These are phyloP conservation scores for Trimorus sp. DNA, from an alignment of 2,888 invertebrate species.

Conservation along the genomic window DNA sequence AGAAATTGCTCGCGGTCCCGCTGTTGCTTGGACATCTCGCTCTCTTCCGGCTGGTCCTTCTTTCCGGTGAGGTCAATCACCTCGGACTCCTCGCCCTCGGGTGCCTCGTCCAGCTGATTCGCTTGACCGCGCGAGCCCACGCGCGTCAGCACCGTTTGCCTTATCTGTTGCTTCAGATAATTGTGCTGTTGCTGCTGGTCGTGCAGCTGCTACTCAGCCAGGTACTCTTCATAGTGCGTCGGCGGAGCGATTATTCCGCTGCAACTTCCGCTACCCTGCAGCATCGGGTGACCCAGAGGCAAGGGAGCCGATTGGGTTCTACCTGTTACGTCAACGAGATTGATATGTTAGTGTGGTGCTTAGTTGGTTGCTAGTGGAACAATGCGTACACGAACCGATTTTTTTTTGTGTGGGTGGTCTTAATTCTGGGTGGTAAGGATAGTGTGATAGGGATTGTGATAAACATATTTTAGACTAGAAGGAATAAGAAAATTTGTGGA, in stretches of 20 bases:
- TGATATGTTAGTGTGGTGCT: neutral
- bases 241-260: conserved; percentile 82
- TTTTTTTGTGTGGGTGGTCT: conserved; percentile 2
- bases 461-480: no score
- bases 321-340: conserved; percentile 81
- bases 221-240: conserved; percentile 83
- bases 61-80: conserved; percentile 91
- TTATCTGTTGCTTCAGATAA: conserved; percentile 90
- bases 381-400: conserved; percentile 58
- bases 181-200: conserved; percentile 83
- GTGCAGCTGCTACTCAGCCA: conserved; percentile 83
- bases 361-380: conserved; percentile 7
- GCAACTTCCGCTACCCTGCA: conserved; percentile 82
- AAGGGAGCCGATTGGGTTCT: conserved; percentile 97
- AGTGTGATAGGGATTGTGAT: no score
- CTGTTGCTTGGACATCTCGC: conserved; percentile 84
- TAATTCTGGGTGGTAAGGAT: neutral
- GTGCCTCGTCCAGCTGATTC: conserved; percentile 85
- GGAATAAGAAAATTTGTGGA: no score
- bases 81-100: conserved; percentile 81
- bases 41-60: conserved; percentile 81
- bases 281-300: conserved; percentile 94
- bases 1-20: conserved; percentile 84
- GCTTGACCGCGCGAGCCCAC: conserved; percentile 85
- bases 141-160: conserved; percentile 92